A percentile compares a stretch with the other conserved stretches of the same genome.
phyloP scores from a whole-genome alignment of 2,797 vertebrate species.

The Cyprinella venusta region DNA sequence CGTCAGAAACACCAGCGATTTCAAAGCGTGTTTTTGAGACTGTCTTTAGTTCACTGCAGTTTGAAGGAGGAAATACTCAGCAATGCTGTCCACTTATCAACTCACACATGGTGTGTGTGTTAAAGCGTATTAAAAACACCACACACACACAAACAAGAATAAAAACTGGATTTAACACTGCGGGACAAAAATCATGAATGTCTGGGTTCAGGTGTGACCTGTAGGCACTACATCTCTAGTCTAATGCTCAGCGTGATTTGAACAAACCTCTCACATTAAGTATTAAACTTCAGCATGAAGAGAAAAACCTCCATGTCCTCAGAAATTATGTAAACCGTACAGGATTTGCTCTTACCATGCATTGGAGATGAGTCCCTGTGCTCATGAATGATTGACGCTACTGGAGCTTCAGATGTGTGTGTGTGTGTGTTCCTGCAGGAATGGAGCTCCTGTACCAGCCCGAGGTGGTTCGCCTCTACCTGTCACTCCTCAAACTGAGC shows the following conservation, averaged over 20 bases:
- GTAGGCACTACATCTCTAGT: not conserved
- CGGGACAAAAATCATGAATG: not conserved
- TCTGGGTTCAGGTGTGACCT: not conserved
- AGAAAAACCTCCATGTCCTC: not conserved
- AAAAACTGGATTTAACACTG: too few species aligned
- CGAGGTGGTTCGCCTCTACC: constrained; percentile 95
- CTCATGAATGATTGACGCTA: constrained; percentile 37
- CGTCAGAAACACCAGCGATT: too few species aligned
- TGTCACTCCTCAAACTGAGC: constrained; percentile 95
- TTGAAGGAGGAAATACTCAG: too few species aligned
- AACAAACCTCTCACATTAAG: constrained; percentile 11
- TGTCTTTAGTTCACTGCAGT: too few species aligned
- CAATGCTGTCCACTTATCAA: too few species aligned
- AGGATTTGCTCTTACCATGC: not conserved
- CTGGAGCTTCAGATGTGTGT: constrained; percentile 11
- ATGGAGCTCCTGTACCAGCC: constrained; percentile 97
- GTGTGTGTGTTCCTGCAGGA: constrained; percentile 63
- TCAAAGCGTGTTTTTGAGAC: too few species aligned
- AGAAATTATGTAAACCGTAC: not conserved
- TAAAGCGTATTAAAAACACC: too few species aligned
- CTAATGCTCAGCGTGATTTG: not conserved
- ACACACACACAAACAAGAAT: too few species aligned
- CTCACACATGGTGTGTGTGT: too few species aligned
- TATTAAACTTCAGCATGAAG: not conserved
- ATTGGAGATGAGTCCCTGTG: not conserved